Evolutionary conservation across 2,113 vertebrate genomes (phyloP).

Genomic region (Clinocottus analis): DNA sequence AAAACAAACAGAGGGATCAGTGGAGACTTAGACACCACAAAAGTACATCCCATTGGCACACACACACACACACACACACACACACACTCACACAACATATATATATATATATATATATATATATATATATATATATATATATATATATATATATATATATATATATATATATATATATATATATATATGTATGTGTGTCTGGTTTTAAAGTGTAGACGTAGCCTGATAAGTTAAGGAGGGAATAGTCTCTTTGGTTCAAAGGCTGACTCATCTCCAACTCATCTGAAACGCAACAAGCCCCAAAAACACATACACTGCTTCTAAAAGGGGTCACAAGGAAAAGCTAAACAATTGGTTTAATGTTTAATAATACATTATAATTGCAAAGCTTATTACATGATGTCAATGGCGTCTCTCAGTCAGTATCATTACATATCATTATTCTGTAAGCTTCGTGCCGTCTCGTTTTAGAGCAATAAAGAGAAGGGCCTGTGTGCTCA

Average conservation of each 20-base stretch:
- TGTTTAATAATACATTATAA: neutral
- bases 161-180: too few relatives aligned
- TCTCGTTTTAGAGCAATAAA: constrained; percentile 47
- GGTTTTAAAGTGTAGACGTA: too few relatives aligned
- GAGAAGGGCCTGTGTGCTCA: constrained; percentile 40
- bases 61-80: neutral
- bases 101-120: too few relatives aligned
- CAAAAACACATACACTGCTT: neutral
- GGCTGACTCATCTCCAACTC: too few relatives aligned
- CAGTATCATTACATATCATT: constrained; percentile 26
- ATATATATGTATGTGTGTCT: too few relatives aligned
- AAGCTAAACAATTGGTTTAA: neutral
- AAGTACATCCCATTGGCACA: neutral
- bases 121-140: too few relatives aligned
- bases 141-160: too few relatives aligned
- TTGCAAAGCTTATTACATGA: neutral
- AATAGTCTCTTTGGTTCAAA: too few relatives aligned
- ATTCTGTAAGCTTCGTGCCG: constrained; percentile 20
- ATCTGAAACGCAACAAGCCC: too few relatives aligned
- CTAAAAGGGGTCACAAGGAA: neutral
- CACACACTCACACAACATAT: neutral
- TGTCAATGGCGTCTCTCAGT: neutral
- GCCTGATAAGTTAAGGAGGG: too few relatives aligned
- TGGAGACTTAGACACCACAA: constrained; percentile 28
- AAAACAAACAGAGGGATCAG: constrained; percentile 45